These are phyloP conservation scores for Seriola aureovittata DNA, from an alignment of 2,113 vertebrate genomes.

Conservation along the genomic window DNA sequence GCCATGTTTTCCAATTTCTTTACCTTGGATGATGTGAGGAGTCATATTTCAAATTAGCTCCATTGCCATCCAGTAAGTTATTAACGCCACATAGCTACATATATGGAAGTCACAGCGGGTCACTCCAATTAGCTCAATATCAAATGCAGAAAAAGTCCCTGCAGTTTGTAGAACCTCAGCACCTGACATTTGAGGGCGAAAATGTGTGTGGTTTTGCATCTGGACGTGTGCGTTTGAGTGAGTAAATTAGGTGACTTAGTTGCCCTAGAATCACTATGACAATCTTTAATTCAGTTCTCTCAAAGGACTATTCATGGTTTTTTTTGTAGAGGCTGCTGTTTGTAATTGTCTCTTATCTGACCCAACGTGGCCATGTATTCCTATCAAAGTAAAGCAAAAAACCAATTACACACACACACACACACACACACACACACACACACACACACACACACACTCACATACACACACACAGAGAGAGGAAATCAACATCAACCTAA, in stretches of 20 bases:
- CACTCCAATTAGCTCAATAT: conserved; percentile 33
- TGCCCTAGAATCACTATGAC: neutral
- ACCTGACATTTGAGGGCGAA: conserved; percentile 3
- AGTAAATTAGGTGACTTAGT: neutral
- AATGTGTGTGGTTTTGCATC: conserved; percentile 1
- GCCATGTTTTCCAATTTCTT: conserved; percentile 8
- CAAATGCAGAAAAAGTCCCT: neutral
- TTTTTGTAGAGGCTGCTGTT: neutral
- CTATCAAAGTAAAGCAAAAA: conserved; percentile 37
- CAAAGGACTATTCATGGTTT: neutral
- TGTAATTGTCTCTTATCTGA: neutral
- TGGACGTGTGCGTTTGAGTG: neutral
- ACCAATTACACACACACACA: conserved; percentile 29
- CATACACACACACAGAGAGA: conserved; percentile 5
- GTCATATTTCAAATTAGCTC: conserved; percentile 33
- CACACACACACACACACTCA: conserved; percentile 6
- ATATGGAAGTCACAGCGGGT: conserved; percentile 14
- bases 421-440: conserved; percentile 4
- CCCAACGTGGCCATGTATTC: neutral
- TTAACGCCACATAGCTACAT: neutral
- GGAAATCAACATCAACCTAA: conserved; percentile 2
- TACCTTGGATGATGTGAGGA: neutral
- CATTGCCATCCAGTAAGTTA: neutral
- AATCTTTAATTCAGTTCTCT: neutral
- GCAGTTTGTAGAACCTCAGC: conserved; percentile 15